Conservation (phyloP, 1,140 invertebrate genomes). For the Coelopa frigida region DNA sequence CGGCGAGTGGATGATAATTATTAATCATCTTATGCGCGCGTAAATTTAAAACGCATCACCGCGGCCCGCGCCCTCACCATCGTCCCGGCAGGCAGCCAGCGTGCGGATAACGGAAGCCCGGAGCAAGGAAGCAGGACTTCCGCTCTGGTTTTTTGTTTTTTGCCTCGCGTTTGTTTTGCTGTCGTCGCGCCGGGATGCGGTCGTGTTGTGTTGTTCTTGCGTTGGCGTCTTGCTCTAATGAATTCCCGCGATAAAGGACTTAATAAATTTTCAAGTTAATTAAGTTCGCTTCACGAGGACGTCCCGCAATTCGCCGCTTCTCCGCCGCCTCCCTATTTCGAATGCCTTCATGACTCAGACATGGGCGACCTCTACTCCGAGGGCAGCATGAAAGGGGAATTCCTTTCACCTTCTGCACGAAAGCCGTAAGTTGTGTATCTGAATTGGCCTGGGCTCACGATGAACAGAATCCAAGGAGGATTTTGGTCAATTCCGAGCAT, state of each 20-base stretch:
- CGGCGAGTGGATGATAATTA: constrained; percentile 25
- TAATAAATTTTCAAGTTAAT: constrained; percentile 41
- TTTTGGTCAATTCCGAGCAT: no score
- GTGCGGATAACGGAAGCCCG: neutral
- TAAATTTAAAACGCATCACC: neutral
- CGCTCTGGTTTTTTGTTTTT: constrained; percentile 1
- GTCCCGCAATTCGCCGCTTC: no score
- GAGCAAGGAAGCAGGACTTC: neutral
- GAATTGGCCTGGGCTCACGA: no score
- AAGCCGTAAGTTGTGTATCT: no score
- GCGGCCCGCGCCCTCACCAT: neutral
- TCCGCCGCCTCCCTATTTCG: neutral
- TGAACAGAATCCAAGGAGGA: no score
- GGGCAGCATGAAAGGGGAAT: no score
- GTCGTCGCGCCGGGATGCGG: neutral
- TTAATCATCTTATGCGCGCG: constrained; percentile 39
- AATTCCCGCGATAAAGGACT: constrained; percentile 36
- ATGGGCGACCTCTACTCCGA: no score
- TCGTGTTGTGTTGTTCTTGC: no score
- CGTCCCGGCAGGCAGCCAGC: neutral
- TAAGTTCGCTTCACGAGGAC: constrained; percentile 27
- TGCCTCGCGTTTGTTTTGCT: neutral
- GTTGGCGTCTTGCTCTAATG: constrained; percentile 20
- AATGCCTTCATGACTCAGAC: no score
- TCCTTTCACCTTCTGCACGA: no score